phyloP scores from a whole-genome alignment of 1,140 invertebrate species.

The Drosophila grimshawi region DNA sequence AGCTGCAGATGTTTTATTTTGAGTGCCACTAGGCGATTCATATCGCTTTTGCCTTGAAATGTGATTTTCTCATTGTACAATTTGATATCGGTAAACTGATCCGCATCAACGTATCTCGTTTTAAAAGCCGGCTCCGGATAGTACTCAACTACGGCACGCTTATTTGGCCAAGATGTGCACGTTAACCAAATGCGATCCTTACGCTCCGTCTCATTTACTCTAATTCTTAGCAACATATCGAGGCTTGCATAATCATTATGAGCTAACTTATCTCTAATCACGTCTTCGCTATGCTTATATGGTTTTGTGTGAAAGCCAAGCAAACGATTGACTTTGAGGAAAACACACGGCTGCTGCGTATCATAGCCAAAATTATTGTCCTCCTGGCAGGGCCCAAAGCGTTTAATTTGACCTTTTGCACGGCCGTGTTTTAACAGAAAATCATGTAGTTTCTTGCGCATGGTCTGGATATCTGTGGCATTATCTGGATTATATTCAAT shows the following conservation, averaged over 20 bases:
- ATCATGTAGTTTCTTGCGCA: not conserved
- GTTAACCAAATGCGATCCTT: slow-evolving; percentile 58
- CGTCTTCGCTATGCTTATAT: slow-evolving; percentile 21
- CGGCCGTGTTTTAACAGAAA: slow-evolving; percentile 30
- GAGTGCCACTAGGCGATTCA: slow-evolving; percentile 61
- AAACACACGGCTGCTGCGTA: slow-evolving; percentile 46
- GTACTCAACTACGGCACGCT: slow-evolving; percentile 14
- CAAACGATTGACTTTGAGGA: slow-evolving; percentile 61
- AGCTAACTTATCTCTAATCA: not conserved
- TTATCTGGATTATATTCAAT: slow-evolving; percentile 41
- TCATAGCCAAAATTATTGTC: slow-evolving; percentile 44
- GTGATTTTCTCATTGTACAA: not conserved
- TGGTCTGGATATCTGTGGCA: not conserved
- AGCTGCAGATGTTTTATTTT: slow-evolving; percentile 34
- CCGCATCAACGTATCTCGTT: slow-evolving; percentile 41
- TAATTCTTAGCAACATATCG: slow-evolving; percentile 8
- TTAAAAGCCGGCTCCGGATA: slow-evolving; percentile 45
- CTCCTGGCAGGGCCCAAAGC: slow-evolving; percentile 49
- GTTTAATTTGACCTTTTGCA: not conserved
- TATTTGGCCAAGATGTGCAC: slow-evolving; percentile 4
- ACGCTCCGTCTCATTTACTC: not conserved
- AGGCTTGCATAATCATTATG: slow-evolving; percentile 15
- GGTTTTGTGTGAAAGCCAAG: slow-evolving; percentile 51
- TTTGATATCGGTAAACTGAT: not conserved
- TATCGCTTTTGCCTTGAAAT: slow-evolving; percentile 20